Evolutionary conservation across 92 coral and sea anemone genomes (phyloP), one percentile per base, ranked within the genome.

Genomic region (Epizoanthus fatuus): DNA sequence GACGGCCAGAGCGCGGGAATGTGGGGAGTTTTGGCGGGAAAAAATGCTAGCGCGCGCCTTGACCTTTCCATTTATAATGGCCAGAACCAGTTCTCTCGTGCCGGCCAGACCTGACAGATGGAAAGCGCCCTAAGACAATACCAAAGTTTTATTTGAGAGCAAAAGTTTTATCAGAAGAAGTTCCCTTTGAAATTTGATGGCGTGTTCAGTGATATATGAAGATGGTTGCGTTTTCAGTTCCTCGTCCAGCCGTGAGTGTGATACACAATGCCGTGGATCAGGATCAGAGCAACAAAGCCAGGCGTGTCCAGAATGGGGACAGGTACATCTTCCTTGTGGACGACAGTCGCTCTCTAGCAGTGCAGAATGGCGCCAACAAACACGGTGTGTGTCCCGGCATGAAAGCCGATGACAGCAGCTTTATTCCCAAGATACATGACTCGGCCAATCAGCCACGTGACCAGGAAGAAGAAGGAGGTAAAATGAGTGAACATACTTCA

Each of bases 251-350:
- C 8, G 82, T 77, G 0, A 77, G 39, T 29, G 70, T 77, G 70
- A 55, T 59, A 39, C 54, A 44, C 58, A 77, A 77, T 5, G 82
- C 57, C 1, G 63, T 52, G 53, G 69, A 77, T 12, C 49, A 56
- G 57, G 56, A 60, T 8, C 68, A 42, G 13, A 29, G 59, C 57
- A 15, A 55, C 11, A 59, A 55, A 16, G 82, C 82, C 22, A 35
- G 92, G n/a, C 69, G 78, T 3, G 74, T 81, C 38, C 93, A 89
- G 67, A 87, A 81, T 67, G 90, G 93, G 44, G 95, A 85, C 45
- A 97, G 98, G 7, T 97, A 97, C 80, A 94, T 97, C 6, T 97
- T 97, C 85, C 92, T 97, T 60, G 95, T 97, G 81, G 99, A 97
- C 40, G 99, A 97, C 79, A 95, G 20, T 63, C 80, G 94, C 72